Conservation (phyloP, 2,888 invertebrate species). For the Orthonevra nobilis region DNA sequence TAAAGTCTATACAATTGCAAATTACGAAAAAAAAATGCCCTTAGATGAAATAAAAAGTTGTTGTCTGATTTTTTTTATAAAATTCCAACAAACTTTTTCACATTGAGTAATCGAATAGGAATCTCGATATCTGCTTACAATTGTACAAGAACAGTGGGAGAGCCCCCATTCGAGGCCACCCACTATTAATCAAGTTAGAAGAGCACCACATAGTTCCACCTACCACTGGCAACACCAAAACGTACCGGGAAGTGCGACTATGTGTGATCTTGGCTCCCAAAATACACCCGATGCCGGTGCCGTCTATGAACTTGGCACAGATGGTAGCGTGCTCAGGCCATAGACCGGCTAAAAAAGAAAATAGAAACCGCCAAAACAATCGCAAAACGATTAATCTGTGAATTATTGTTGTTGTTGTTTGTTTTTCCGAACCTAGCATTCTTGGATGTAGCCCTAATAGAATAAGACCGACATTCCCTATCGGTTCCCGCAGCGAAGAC, state of each 20-base stretch:
- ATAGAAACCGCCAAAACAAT: constrained; percentile 21
- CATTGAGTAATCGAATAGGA: too few species aligned
- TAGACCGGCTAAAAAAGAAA: neutral
- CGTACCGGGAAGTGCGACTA: constrained; percentile 4
- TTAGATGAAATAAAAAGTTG: too few species aligned
- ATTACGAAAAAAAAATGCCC: too few species aligned
- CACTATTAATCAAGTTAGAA: too few species aligned
- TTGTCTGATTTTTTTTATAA: too few species aligned
- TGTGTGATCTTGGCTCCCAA: constrained; percentile 1
- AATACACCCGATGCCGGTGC: constrained; percentile 12
- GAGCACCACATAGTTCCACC: too few species aligned
- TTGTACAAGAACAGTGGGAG: too few species aligned
- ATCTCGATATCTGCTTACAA: too few species aligned
- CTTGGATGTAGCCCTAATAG: constrained; percentile 32
- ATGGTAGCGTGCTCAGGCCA: neutral
- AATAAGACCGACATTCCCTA: constrained; percentile 9
- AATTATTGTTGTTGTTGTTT: constrained; percentile 46
- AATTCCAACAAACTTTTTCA: too few species aligned
- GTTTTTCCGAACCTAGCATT: constrained; percentile 26
- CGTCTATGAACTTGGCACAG: constrained; percentile 14
- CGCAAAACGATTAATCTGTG: constrained; percentile 30
- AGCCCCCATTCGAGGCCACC: too few species aligned
- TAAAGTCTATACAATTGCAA: too few species aligned
- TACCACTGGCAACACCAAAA: constrained; percentile 24
- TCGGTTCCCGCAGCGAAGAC: neutral